Conservation (phyloP, 1,140 invertebrate genomes). For the Neelides sp. region DNA sequence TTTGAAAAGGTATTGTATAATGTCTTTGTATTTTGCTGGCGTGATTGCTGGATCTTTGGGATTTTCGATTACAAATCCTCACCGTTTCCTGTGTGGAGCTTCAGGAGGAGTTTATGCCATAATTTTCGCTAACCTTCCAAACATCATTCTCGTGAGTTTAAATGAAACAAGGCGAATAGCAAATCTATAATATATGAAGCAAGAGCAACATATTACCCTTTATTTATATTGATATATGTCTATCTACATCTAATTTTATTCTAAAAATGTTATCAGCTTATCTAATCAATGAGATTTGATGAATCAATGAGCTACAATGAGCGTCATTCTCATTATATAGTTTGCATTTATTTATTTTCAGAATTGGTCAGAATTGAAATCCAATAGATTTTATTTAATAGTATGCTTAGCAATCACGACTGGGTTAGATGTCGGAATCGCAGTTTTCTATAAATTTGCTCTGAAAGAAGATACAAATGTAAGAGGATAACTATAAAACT, state of each 20-base stretch:
- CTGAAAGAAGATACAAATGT: conserved; percentile 22
- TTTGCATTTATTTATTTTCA: conserved; percentile 25
- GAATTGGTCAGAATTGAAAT: conserved; percentile 44
- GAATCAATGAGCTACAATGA: not conserved
- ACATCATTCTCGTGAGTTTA: conserved; percentile 43
- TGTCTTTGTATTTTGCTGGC: conserved; percentile 34
- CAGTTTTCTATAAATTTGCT: conserved; percentile 36
- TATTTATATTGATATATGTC: not conserved
- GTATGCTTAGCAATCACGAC: not conserved
- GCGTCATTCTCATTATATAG: conserved; percentile 3
- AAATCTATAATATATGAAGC: not conserved
- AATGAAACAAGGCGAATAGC: not conserved
- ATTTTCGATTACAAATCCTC: conserved; percentile 40
- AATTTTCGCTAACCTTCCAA: conserved; percentile 48
- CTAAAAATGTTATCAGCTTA: not conserved
- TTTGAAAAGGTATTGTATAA: conserved; percentile 41
- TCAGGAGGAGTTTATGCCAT: conserved; percentile 51
- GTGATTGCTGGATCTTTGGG: conserved; percentile 36
- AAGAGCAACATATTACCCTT: not conserved
- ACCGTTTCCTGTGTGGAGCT: conserved; percentile 42
- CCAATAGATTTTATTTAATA: conserved; percentile 53
- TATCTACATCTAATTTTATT: not conserved
- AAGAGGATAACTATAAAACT: not conserved
- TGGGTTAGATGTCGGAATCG: conserved; percentile 36
- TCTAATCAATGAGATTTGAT: not conserved